Percentiles rank a stretch among this genome's conserved stretches.
Conservation (phyloP, 2,113 vertebrate genomes). For the Crotalus horridus region DNA sequence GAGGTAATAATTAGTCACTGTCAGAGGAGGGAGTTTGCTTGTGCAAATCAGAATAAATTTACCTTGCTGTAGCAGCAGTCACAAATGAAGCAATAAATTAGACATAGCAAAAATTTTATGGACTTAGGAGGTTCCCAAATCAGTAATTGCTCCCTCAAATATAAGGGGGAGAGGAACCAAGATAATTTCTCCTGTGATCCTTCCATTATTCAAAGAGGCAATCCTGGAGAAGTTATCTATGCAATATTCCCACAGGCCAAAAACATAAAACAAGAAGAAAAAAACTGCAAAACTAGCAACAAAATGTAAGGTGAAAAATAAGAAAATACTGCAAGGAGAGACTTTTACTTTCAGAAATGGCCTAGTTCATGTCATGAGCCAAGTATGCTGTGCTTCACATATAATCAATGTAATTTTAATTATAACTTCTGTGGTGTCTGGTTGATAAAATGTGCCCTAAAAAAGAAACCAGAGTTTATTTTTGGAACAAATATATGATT, state of each 20-base stretch:
- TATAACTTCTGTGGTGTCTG: neutral
- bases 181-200: slow-evolving; percentile 40
- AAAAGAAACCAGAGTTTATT: neutral
- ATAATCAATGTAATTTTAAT: neutral
- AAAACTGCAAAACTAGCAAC: neutral
- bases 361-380: neutral
- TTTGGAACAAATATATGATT: neutral
- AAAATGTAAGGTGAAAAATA: neutral
- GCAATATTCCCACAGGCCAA: slow-evolving; percentile 32
- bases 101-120: slow-evolving; percentile 81
- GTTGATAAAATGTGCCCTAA: neutral
- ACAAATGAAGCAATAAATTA: slow-evolving; percentile 90
- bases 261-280: neutral
- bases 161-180: slow-evolving; percentile 64
- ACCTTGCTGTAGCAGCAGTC: slow-evolving; percentile 79
- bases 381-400: neutral
- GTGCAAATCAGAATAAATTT: slow-evolving; percentile 89
- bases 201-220: neutral
- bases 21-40: slow-evolving; percentile 82
- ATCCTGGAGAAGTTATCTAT: slow-evolving; percentile 35
- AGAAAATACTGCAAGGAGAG: neutral
- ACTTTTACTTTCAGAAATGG: neutral
- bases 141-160: slow-evolving; percentile 71
- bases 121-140: slow-evolving; percentile 78
- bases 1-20: slow-evolving; percentile 88